phyloP scores from a whole-genome alignment of 2,113 vertebrate genomes.

The Myotis davidii region DNA sequence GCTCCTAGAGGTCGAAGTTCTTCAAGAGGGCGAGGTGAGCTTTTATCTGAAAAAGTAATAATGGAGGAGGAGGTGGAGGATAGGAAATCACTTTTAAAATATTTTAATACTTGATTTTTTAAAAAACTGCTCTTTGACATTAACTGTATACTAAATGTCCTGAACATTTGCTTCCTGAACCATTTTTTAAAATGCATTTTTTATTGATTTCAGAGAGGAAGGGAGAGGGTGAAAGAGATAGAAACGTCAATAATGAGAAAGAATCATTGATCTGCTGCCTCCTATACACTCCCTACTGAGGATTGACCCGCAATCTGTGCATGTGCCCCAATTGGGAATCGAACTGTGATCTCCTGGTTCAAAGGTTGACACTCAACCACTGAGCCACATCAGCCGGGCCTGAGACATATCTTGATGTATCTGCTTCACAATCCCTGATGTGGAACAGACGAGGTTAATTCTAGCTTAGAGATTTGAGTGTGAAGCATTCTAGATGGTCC shows the following conservation, averaged over 20 bases:
- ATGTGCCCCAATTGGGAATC: too few species aligned
- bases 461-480: neutral
- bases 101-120: neutral
- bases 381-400: too few species aligned
- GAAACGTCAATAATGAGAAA: too few species aligned
- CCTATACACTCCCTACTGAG: too few species aligned
- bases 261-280: too few species aligned
- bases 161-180: slow-evolving; percentile 26
- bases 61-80: neutral
- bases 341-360: too few species aligned
- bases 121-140: slow-evolving; percentile 26
- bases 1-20: slow-evolving; percentile 98
- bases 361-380: too few species aligned
- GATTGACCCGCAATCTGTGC: too few species aligned
- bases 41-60: neutral
- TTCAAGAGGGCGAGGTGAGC: slow-evolving; percentile 97
- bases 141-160: slow-evolving; percentile 4
- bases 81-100: neutral
- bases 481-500: neutral
- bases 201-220: too few species aligned
- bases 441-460: slow-evolving; percentile 27
- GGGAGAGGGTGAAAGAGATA: too few species aligned
- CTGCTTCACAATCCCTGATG: neutral
- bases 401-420: neutral
- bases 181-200: neutral